These are phyloP conservation scores for Catocala nupta DNA, from an alignment of 2,888 invertebrate species.

Conservation along the genomic window DNA sequence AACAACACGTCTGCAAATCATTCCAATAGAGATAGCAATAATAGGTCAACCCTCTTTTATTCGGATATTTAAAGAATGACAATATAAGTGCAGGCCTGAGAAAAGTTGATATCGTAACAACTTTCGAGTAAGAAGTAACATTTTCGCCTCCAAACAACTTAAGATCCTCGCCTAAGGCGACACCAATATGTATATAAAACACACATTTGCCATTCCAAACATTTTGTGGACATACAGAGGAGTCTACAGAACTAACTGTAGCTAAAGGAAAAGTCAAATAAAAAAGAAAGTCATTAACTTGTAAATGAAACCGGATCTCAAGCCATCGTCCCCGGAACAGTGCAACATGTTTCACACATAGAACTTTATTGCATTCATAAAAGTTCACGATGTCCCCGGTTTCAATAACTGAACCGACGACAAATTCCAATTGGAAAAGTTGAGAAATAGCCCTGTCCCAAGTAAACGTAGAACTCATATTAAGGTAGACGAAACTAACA, in stretches of 20 bases:
- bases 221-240: no score
- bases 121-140: no score
- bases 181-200: no score
- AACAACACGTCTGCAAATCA: no score
- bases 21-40: no score
- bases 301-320: constrained; percentile 20
- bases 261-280: no score
- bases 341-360: constrained; percentile 36
- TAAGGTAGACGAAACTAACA: background rate
- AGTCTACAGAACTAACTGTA: no score
- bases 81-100: background rate
- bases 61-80: no score
- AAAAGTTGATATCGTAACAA: constrained; percentile 5
- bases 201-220: no score
- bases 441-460: constrained; percentile 17
- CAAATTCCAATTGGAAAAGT: constrained; percentile 64
- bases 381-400: constrained; percentile 33
- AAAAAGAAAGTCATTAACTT: constrained; percentile 7
- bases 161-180: no score
- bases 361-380: constrained; percentile 33
- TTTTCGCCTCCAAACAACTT: no score
- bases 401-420: constrained; percentile 54
- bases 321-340: constrained; percentile 3
- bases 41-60: no score
- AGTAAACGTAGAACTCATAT: constrained; percentile 13